These are phyloP conservation scores for Myanophis thanlyinensis DNA, from an alignment of 2,113 vertebrate genomes.

Conservation along the genomic window DNA sequence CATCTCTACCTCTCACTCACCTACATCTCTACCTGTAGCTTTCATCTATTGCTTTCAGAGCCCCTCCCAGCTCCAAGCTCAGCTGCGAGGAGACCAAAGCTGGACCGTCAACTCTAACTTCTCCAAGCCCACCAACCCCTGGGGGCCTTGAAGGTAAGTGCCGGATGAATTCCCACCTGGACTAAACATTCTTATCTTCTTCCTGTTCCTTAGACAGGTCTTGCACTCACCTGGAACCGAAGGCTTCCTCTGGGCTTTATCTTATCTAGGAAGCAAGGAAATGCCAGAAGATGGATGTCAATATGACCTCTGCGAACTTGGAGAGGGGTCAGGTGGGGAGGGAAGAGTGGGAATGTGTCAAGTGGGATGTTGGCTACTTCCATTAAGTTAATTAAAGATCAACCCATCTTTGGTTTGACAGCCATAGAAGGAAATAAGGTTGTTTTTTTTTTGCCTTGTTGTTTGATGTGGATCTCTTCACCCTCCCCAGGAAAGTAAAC, in stretches of 20 bases:
- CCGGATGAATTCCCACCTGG: constrained; percentile 67
- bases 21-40: background rate
- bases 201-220: constrained; percentile 64
- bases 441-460: constrained; percentile 21
- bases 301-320: constrained; percentile 78
- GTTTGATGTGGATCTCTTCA: constrained; percentile 32
- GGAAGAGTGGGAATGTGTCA: constrained; percentile 44
- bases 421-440: constrained; percentile 52
- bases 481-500: constrained; percentile 1
- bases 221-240: constrained; percentile 79
- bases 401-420: constrained; percentile 42
- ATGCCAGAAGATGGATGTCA: constrained; percentile 77
- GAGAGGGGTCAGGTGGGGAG: constrained; percentile 21
- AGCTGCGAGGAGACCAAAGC: background rate
- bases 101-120: background rate
- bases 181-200: constrained; percentile 73
- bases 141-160: constrained; percentile 43
- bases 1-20: background rate
- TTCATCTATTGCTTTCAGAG: no score
- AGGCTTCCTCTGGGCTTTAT: constrained; percentile 76
- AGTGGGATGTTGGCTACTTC: constrained; percentile 59
- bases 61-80: background rate
- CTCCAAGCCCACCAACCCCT: constrained; percentile 22
- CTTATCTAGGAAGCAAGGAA: constrained; percentile 79
- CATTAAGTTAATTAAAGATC: constrained; percentile 66